These are phyloP conservation scores for Diachasma alloeum DNA, from an alignment of 1,140 invertebrate genomes.

Conservation along the genomic window DNA sequence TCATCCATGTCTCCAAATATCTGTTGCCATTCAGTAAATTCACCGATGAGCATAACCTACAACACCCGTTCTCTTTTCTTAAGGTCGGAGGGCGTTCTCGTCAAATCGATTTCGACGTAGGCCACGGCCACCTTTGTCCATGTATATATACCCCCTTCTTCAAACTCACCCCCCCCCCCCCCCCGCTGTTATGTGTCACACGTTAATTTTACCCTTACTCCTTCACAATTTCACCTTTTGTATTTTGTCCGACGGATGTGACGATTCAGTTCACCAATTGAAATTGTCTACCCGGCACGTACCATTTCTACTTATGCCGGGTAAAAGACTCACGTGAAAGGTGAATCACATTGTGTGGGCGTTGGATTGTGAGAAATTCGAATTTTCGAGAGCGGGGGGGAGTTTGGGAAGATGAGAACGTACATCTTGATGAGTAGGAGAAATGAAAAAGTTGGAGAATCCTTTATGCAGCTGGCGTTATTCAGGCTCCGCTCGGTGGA, in stretches of 20 bases:
- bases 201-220: not conserved
- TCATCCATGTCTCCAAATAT: too few relatives aligned
- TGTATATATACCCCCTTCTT: not conserved
- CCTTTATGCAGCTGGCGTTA: too few relatives aligned
- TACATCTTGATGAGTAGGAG: too few relatives aligned
- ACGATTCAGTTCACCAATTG: not conserved
- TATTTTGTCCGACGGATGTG: not conserved
- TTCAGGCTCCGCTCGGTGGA: too few relatives aligned
- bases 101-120: constrained; percentile 42
- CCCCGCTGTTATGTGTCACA: not conserved
- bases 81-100: constrained; percentile 34
- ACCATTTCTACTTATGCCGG: not conserved
- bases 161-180: not conserved
- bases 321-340: not conserved
- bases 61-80: constrained; percentile 8
- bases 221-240: not conserved
- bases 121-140: constrained; percentile 39
- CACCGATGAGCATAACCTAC: not conserved
- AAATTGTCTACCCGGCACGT: not conserved
- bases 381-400: not conserved
- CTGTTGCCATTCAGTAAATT: not conserved
- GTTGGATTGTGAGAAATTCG: not conserved
- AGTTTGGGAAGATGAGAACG: not conserved
- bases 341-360: not conserved
- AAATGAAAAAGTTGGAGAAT: too few relatives aligned